Evolutionary conservation across 1,140 invertebrate genomes (phyloP).

Genomic region (Brachionus rotundiformis): DNA sequence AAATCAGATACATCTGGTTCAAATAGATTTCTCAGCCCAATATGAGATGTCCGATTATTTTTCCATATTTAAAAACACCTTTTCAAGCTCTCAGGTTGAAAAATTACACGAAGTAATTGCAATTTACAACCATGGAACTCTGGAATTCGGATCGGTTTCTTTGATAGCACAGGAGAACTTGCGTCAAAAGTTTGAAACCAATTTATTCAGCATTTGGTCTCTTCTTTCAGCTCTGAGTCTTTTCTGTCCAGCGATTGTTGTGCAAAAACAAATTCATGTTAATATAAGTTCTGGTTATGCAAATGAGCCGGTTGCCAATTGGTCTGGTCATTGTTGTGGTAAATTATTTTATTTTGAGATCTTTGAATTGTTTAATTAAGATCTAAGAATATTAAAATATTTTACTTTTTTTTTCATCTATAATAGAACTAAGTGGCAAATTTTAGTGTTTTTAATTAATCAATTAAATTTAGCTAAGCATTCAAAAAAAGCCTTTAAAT

Average conservation of each 20-base stretch:
- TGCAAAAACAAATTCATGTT: constrained; percentile 41
- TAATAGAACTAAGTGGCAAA: too few relatives aligned
- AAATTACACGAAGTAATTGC: constrained; percentile 12
- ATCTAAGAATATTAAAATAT: too few relatives aligned
- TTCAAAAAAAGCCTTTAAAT: too few relatives aligned
- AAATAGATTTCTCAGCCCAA: constrained; percentile 40
- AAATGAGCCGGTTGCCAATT: constrained; percentile 42
- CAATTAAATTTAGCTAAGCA: too few relatives aligned
- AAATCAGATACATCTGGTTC: constrained; percentile 19
- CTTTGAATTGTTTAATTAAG: too few relatives aligned
- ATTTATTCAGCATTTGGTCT: constrained; percentile 45
- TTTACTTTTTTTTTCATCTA: too few relatives aligned
- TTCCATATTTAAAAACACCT: constrained; percentile 18
- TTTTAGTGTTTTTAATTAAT: too few relatives aligned
- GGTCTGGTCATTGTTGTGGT: constrained; percentile 52
- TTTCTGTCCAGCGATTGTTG: not conserved
- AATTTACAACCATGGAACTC: constrained; percentile 48
- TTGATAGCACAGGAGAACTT: constrained; percentile 29
- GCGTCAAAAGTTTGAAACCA: constrained; percentile 34
- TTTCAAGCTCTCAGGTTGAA: not conserved
- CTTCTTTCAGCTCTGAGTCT: constrained; percentile 29
- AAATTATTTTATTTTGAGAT: not conserved
- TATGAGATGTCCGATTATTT: constrained; percentile 38
- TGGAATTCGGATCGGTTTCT: constrained; percentile 43
- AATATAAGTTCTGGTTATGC: constrained; percentile 51